Evolutionary conservation across 2,888 invertebrate genomes (phyloP), one percentile per base, ranked within the genome.

Genomic region (Malthinus flaveolus): DNA sequence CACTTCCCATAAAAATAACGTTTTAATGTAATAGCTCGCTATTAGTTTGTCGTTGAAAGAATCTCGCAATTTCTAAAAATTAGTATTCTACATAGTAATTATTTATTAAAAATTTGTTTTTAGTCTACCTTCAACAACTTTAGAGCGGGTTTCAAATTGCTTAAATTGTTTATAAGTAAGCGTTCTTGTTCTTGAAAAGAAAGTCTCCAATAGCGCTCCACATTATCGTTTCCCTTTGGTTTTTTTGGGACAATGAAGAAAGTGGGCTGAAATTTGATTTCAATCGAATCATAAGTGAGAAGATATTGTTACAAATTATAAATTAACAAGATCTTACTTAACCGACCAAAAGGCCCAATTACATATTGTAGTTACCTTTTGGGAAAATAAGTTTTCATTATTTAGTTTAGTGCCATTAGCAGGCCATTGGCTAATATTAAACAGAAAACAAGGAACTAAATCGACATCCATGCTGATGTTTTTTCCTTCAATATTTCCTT

Each of bases 21-120:
- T 82, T 69, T 82, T 82, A 12, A 82, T 78, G 51, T 73, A 81
- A 64, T 82, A 82, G 55, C 82, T 82, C 1, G 78, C 74, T 11
- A 82, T 73, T 1, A 46, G 54, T 2, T 62, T 53, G 63, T 78
- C 78, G 0, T 75, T 65, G 1, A 23, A n/a, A 0, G 66, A 68
- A 59, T 81, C 79, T 9, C 80, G 69, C 2, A 82, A 52, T 76
- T 79, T 80, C 80, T 81, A 42, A 11, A 23, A 42, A 42, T 7
- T 13, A 11, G 15, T 42, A 15, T 9, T n/a, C 9, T 7, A 15
- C 1, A 42, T 7, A n/a, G 8, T 9, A 13, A 1, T 12, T 13
- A 23, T 15, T 9, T 39, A 12, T 15, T 39, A 15, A 7, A 39
- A 11, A 1, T 36, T 11, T 13, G 1, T 13, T 36, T 37, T 23